These are phyloP conservation scores for Odobenus rosmarus DNA, from an alignment of 2,113 vertebrate species.

Conservation along the genomic window DNA sequence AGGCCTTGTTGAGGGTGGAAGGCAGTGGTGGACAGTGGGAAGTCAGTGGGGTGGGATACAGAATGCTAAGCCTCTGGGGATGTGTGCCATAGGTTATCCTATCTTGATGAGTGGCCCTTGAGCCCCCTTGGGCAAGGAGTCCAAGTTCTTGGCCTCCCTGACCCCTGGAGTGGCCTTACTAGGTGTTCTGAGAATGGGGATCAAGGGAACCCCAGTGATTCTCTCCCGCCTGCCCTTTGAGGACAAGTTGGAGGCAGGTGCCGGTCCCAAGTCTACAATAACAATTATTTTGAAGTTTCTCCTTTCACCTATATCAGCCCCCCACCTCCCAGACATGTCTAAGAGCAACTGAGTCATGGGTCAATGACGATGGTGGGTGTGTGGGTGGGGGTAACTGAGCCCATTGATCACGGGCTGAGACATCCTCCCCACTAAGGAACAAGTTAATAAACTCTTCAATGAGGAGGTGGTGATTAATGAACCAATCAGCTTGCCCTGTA, in stretches of 20 bases:
- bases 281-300: background rate
- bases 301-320: background rate
- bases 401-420: background rate
- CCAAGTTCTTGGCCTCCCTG: background rate
- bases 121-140: background rate
- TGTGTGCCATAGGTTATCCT: too few species aligned
- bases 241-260: background rate
- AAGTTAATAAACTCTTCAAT: background rate
- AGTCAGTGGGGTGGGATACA: too few species aligned
- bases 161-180: background rate
- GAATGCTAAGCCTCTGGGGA: background rate
- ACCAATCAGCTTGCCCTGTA: background rate
- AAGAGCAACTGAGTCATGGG: background rate
- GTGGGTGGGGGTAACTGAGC: background rate
- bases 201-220: background rate
- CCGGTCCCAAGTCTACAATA: background rate
- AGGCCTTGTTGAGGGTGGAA: background rate
- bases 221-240: background rate
- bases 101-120: background rate
- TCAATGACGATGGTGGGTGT: background rate
- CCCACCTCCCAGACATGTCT: background rate
- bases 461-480: conserved; percentile 56
- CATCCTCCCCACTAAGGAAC: background rate
- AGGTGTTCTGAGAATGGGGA: background rate
- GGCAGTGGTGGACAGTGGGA: background rate